Percentiles rank a stretch among this genome's conserved stretches.
These are phyloP conservation scores for Champsocephalus gunnari DNA, from an alignment of 2,797 vertebrate species.

Conservation along the genomic window DNA sequence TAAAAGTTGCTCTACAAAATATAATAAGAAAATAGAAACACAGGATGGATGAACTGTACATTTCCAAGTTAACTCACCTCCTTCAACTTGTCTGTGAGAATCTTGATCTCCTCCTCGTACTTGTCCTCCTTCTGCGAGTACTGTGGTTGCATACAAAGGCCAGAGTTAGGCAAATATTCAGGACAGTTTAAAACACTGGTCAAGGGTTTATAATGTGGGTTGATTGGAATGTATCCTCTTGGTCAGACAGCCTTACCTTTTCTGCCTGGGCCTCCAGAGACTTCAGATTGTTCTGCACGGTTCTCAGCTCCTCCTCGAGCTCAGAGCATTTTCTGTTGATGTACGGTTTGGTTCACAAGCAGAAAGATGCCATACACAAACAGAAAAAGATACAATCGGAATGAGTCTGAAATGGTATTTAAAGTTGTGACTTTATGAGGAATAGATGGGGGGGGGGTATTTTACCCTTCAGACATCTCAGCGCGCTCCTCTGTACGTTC, in stretches of 20 bases:
- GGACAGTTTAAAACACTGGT: neutral
- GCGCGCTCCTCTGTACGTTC: slow-evolving; percentile 97
- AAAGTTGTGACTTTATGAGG: neutral
- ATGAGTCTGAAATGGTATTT: neutral
- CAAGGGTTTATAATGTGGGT: neutral
- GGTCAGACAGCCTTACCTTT: slow-evolving; percentile 86
- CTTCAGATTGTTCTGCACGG: slow-evolving; percentile 99
- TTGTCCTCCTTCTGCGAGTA: slow-evolving; percentile 99
- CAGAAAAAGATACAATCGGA: too few species aligned
- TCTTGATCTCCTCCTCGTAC: slow-evolving; percentile 99
- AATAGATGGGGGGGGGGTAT: neutral
- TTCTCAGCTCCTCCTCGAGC: slow-evolving; percentile 99
- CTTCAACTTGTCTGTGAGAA: slow-evolving; percentile 98
- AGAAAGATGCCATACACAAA: slow-evolving; percentile 3
- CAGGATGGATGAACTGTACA: neutral
- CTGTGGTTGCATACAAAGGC: slow-evolving; percentile 83
- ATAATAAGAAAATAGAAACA: neutral
- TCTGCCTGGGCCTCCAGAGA: slow-evolving; percentile 99
- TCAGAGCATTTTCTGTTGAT: slow-evolving; percentile 96
- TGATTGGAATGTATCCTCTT: neutral
- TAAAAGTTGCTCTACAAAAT: neutral
- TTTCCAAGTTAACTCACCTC: slow-evolving; percentile 86
- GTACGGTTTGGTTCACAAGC: slow-evolving; percentile 68
- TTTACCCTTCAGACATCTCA: slow-evolving; percentile 95
- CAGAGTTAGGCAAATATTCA: slow-evolving; percentile 21